Evolutionary conservation across 1,140 invertebrate species (phyloP).

Genomic region (Tetramorium parvispinum): DNA sequence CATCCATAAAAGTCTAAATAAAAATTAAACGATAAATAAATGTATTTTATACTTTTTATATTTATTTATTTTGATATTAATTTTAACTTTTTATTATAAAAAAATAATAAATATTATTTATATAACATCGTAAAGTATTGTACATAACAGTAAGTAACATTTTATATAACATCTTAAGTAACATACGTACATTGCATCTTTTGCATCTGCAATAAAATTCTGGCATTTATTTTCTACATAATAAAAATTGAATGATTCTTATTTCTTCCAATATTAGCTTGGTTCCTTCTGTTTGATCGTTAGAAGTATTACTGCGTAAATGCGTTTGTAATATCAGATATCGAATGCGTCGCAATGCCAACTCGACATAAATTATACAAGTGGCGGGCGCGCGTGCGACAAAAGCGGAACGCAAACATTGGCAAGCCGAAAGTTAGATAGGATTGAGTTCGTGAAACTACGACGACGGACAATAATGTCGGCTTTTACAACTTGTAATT

Average conservation of each 20-base stretch:
- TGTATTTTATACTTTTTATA: background rate
- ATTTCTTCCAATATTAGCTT: background rate
- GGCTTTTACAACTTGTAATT: constrained; percentile 55
- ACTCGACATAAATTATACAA: background rate
- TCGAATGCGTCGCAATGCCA: constrained; percentile 4
- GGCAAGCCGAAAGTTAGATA: constrained; percentile 38
- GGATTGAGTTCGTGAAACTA: constrained; percentile 41
- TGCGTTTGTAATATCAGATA: constrained; percentile 13
- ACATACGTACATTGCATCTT: background rate
- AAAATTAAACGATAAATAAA: no score
- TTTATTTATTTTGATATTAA: background rate
- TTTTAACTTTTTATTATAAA: background rate
- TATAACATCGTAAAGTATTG: background rate
- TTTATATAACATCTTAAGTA: no score
- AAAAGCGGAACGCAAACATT: constrained; percentile 53
- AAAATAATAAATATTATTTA: background rate
- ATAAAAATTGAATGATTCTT: constrained; percentile 16
- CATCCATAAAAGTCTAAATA: no score
- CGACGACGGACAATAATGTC: constrained; percentile 35
- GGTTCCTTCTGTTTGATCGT: background rate
- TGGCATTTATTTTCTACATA: background rate
- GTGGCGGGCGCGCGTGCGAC: background rate
- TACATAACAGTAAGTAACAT: no score
- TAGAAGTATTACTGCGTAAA: constrained; percentile 29
- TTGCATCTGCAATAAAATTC: background rate